A percentile compares a stretch with the other conserved stretches of the same genome.
Evolutionary conservation across 2,888 invertebrate species (phyloP).

Genomic region (Adelognathus sp.): DNA sequence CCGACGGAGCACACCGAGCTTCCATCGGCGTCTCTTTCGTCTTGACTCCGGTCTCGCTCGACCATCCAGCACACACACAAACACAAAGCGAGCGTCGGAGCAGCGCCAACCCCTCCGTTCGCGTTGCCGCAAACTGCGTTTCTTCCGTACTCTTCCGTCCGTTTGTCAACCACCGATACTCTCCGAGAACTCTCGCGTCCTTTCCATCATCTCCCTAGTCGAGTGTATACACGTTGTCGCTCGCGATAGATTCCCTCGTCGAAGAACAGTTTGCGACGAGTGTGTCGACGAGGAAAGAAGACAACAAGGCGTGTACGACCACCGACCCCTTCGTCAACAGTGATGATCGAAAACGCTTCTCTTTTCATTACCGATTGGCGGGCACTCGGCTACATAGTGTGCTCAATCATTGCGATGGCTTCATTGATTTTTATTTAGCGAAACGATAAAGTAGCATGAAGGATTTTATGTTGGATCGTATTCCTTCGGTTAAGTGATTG

Average conservation of each 20-base stretch:
- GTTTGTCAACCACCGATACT: not conserved
- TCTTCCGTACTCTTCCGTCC: not conserved
- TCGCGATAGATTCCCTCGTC: not conserved
- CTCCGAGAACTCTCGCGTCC: not conserved
- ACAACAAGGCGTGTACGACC: not conserved
- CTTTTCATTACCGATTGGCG: not conserved
- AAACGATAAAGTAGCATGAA: too few relatives aligned
- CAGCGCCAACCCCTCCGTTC: not conserved
- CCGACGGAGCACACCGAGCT: constrained; percentile 17
- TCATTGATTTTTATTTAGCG: not conserved
- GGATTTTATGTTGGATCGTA: too few relatives aligned
- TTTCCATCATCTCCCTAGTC: not conserved
- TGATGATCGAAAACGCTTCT: not conserved
- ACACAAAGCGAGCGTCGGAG: not conserved
- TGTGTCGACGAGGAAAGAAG: not conserved
- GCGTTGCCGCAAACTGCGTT: not conserved
- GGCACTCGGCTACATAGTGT: not conserved
- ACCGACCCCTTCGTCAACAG: not conserved
- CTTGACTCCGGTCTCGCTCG: constrained; percentile 19
- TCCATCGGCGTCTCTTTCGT: not conserved
- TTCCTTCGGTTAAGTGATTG: too few relatives aligned
- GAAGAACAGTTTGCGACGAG: not conserved
- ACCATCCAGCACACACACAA: not conserved
- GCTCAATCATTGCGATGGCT: not conserved
- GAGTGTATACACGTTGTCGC: too few relatives aligned